phyloP scores from a whole-genome alignment of 2,797 vertebrate species.

The Schizothorax lantsangensis region DNA sequence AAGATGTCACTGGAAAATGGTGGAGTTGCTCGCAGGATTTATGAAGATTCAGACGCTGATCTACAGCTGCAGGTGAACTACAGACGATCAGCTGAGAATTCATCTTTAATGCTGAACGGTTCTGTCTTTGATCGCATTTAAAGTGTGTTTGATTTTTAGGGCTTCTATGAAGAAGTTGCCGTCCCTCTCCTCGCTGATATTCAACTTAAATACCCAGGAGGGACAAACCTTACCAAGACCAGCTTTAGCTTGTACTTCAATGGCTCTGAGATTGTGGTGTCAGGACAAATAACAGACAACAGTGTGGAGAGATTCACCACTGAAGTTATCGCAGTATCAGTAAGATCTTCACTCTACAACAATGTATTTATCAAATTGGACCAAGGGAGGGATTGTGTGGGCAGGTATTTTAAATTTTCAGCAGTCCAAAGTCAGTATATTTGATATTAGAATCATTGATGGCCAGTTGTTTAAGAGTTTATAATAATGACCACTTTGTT shows the following conservation, averaged over 20 bases:
- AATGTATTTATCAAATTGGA: too few species aligned
- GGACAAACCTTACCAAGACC: constrained; percentile 76
- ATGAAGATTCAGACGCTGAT: constrained; percentile 88
- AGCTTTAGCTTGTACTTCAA: constrained; percentile 81
- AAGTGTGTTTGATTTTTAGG: constrained; percentile 64
- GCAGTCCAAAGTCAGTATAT: neutral
- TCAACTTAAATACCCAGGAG: constrained; percentile 75
- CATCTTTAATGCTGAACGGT: too few species aligned
- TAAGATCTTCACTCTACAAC: constrained; percentile 61
- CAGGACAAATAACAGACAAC: constrained; percentile 76
- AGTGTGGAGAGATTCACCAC: constrained; percentile 70
- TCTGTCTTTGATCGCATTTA: neutral
- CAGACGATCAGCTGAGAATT: neutral
- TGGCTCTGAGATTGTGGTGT: constrained; percentile 84
- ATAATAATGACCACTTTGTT: neutral
- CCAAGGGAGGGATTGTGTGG: neutral
- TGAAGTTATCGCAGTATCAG: constrained; percentile 75
- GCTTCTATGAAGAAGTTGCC: constrained; percentile 85
- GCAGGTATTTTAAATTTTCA: neutral
- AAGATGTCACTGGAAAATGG: constrained; percentile 87
- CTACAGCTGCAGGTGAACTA: constrained; percentile 67
- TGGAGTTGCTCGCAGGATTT: constrained; percentile 87
- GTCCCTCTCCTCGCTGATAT: constrained; percentile 79
- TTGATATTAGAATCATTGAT: neutral
- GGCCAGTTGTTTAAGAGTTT: neutral